phyloP scores from a whole-genome alignment of 2,113 vertebrate genomes.

The Petrocephalus microphthalmus region DNA sequence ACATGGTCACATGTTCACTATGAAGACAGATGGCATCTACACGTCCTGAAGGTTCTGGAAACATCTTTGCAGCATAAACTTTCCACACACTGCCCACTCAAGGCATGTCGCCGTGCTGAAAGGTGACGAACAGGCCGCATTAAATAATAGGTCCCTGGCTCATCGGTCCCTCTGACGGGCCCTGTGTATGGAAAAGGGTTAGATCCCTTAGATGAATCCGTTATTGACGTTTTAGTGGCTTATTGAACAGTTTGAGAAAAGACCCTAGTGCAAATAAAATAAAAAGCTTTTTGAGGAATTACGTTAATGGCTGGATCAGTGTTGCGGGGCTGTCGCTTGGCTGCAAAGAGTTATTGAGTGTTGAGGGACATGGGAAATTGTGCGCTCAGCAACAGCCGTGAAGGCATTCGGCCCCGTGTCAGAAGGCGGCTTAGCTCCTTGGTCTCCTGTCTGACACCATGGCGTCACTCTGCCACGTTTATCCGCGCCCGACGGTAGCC shows the following conservation, averaged over 20 bases:
- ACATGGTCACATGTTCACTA: not conserved
- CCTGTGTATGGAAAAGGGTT: not conserved
- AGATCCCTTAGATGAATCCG: not conserved
- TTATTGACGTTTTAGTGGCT: not conserved
- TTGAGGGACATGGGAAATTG: not conserved
- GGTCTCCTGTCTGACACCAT: not conserved
- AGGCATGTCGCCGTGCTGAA: not conserved
- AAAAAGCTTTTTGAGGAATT: not conserved
- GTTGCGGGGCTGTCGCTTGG: not conserved
- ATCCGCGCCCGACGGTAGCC: not conserved
- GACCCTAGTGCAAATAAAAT: not conserved
- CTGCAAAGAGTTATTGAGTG: not conserved
- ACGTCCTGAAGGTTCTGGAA: not conserved
- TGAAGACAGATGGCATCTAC: conserved; percentile 5
- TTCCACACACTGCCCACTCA: not conserved
- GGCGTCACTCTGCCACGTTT: not conserved
- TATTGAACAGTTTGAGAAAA: not conserved
- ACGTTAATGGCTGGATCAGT: not conserved
- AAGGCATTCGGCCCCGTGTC: not conserved
- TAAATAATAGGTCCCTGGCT: not conserved
- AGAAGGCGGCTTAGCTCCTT: not conserved
- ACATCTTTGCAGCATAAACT: not conserved
- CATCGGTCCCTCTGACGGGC: not conserved
- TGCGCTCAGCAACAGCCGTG: no score
- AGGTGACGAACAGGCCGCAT: not conserved